Percentiles rank a stretch among this genome's conserved stretches.
Conservation (phyloP, 2,113 vertebrate species). For the Ptilorrhoa leucosticta region DNA sequence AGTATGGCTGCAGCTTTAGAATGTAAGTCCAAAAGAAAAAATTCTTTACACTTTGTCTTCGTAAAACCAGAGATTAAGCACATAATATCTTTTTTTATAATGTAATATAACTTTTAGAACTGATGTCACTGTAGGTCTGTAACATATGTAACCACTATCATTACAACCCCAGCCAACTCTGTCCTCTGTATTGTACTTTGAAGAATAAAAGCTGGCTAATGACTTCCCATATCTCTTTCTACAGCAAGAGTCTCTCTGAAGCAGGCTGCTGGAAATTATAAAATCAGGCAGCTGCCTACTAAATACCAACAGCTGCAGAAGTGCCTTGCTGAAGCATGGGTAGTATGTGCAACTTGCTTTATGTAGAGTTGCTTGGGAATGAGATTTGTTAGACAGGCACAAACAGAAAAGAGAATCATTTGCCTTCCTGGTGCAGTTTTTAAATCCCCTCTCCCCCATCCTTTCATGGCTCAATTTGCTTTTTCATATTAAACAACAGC, state of each 20-base stretch:
- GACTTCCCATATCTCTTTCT: not conserved
- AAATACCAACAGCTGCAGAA: conserved; percentile 49
- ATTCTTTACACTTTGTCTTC: not conserved
- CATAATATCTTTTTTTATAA: not conserved
- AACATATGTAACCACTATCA: not conserved
- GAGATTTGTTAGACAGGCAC: not conserved
- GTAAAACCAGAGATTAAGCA: not conserved
- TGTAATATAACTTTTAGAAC: not conserved
- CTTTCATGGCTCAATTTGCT: not conserved
- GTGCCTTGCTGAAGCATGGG: not conserved
- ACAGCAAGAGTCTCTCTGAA: not conserved
- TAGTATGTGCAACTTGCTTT: not conserved
- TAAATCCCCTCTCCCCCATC: not conserved
- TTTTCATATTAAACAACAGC: not conserved
- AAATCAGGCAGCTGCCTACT: conserved; percentile 42
- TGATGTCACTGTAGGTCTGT: not conserved
- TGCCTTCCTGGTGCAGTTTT: not conserved
- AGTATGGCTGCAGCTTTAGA: not conserved
- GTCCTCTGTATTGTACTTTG: not conserved
- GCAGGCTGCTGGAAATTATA: not conserved
- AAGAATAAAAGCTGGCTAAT: conserved; percentile 21
- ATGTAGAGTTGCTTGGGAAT: not conserved
- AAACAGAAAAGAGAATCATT: not conserved
- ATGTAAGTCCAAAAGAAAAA: not conserved
- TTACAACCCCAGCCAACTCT: not conserved